These are phyloP conservation scores for Neomorphus geoffroyi DNA, from an alignment of 2,797 vertebrate species.

Conservation along the genomic window DNA sequence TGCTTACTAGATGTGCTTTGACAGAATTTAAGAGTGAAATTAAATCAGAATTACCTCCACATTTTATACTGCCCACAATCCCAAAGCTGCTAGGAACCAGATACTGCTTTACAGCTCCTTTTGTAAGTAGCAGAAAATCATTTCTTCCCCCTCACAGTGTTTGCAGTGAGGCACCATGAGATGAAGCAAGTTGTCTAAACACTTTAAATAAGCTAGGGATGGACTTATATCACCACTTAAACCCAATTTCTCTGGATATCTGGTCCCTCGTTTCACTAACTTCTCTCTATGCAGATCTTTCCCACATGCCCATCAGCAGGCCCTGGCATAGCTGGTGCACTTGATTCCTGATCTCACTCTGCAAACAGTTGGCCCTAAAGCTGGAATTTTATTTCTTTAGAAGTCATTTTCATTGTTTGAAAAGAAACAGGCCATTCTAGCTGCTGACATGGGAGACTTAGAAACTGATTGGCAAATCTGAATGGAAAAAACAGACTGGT, in stretches of 20 bases:
- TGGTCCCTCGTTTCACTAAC: background rate
- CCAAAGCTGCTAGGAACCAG: background rate
- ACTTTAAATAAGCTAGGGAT: background rate
- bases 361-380: background rate
- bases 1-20: background rate
- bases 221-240: background rate
- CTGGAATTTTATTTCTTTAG: background rate
- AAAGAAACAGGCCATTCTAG: background rate
- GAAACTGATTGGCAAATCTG: background rate
- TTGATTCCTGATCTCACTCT: background rate
- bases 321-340: background rate
- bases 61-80: background rate
- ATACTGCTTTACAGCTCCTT: background rate
- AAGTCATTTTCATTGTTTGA: background rate
- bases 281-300: background rate
- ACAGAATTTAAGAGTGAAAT: slow-evolving; percentile 38
- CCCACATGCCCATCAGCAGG: background rate
- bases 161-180: background rate
- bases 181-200: background rate
- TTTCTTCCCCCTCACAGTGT: background rate
- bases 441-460: background rate
- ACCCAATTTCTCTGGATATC: background rate
- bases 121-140: background rate
- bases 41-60: slow-evolving; percentile 29
- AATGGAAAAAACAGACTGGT: background rate